Base-by-base conservation (phyloP, 2,888 invertebrate species). In the Hoplodrina blanda region DNA sequence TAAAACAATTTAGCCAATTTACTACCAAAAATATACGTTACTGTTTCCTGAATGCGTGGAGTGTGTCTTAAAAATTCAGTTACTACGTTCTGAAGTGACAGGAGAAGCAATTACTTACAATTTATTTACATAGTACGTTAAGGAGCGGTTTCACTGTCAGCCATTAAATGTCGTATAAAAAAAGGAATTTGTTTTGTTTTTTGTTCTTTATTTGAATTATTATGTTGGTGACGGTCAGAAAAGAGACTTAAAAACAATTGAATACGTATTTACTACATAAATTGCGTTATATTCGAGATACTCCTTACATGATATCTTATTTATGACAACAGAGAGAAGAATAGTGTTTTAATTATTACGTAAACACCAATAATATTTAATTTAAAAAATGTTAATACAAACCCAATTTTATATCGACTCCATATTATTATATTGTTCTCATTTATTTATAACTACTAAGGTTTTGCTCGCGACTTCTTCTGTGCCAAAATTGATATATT, bases 121-220 rank as follows among this genome's bases (percentile, higher is more conserved):
- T 94, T 94, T 93, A 94, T 94, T 91, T 91, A 88, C 89, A 88
- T 88, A n/a, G n/a, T n/a, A 84, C 84, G 83, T 84, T 71, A 79
- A 75, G 73, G 63, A 78, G 78, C 76, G 82, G 83, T 85, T 85
- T 84, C 85, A 85, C 85, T 83, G 82, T 76, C 73, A 75, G 17
- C 54, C 33, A 55, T 33, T 57, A 64, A 55, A 56, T 17, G 46
- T 37, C 10, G 50, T 56, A 44, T 49, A 20, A 59, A 57, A 46
- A 19, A 41, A 13, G 2, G 11, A 19, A n/a, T 11, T 13, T 19
- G 0, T 33, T 49, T 49, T 17, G 17, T 46, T 25, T 30, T 20
- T 7, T 17, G 10, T 52, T 49, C 8, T n/a, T 55, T 11, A 20
- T n/a, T 49, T 61, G 7, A 53, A 69, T 46, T 44, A 52, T 25